Evolutionary conservation across 2,888 invertebrate species (phyloP).

Genomic region (Melipona bicolor): DNA sequence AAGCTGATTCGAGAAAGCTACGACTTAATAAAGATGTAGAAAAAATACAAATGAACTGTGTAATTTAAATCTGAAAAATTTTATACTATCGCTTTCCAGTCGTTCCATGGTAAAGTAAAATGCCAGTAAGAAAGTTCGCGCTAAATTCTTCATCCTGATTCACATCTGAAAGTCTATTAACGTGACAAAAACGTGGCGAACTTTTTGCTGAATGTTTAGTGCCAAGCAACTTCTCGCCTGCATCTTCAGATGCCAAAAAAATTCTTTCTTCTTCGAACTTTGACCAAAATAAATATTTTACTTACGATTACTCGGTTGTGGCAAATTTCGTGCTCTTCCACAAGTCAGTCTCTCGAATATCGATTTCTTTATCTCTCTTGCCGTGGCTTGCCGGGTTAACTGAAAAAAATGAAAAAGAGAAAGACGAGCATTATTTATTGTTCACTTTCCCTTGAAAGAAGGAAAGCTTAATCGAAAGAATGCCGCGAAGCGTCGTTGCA

Average conservation of each 20-base stretch:
- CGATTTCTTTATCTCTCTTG: not conserved
- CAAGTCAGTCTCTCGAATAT: not conserved
- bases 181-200: not conserved
- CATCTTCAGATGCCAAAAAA: not conserved
- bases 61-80: constrained; percentile 7
- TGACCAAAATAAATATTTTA: not conserved
- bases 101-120: too few species aligned
- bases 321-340: not conserved
- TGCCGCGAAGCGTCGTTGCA: not conserved
- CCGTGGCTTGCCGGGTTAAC: not conserved
- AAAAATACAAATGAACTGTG: constrained; percentile 21
- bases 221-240: not conserved
- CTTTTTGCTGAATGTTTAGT: not conserved
- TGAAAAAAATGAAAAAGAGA: constrained; percentile 1
- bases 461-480: constrained; percentile 12
- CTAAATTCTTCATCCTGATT: not conserved
- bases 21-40: not conserved
- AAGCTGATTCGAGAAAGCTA: not conserved
- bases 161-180: not conserved
- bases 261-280: not conserved
- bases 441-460: constrained; percentile 5
- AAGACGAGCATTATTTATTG: constrained; percentile 10
- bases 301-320: not conserved
- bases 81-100: not conserved
- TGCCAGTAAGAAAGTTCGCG: not conserved